Conservation (phyloP, 2,888 invertebrate genomes). For the Thyatira batis region DNA sequence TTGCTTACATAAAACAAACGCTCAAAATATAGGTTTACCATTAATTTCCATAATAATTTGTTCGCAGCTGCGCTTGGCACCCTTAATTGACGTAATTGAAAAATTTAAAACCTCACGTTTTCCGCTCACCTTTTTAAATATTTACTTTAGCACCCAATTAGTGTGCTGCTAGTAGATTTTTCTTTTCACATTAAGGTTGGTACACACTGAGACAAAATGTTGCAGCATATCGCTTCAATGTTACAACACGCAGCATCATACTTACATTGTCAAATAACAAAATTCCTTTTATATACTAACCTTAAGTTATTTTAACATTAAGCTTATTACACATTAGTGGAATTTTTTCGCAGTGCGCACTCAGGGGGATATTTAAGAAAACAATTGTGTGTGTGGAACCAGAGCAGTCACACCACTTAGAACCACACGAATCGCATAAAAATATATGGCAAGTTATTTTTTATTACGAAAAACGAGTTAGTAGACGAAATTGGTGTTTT, state of each 20-base stretch:
- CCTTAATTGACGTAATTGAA: conserved; percentile 76
- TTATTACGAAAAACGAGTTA: conserved; percentile 8
- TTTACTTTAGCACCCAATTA: conserved; percentile 78
- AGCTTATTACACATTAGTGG: background rate
- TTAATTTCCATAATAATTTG: conserved; percentile 41
- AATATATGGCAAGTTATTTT: conserved; percentile 2
- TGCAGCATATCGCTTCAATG: too few species aligned
- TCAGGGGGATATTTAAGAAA: background rate
- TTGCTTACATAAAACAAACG: conserved; percentile 3
- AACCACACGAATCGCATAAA: background rate
- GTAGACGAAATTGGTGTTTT: conserved; percentile 23
- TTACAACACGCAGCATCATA: too few species aligned
- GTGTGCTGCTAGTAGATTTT: conserved; percentile 59
- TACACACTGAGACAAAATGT: conserved; percentile 7
- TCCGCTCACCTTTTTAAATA: conserved; percentile 72
- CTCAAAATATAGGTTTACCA: conserved; percentile 34
- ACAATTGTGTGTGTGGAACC: background rate
- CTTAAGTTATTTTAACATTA: background rate
- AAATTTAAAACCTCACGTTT: conserved; percentile 70
- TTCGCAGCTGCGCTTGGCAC: conserved; percentile 48
- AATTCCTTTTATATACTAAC: background rate
- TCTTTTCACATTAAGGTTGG: conserved; percentile 40
- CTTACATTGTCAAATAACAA: background rate
- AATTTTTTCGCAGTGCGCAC: background rate
- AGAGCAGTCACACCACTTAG: background rate